Base-by-base conservation (phyloP, 1,140 invertebrate species). In the Plutomurus gul region DNA sequence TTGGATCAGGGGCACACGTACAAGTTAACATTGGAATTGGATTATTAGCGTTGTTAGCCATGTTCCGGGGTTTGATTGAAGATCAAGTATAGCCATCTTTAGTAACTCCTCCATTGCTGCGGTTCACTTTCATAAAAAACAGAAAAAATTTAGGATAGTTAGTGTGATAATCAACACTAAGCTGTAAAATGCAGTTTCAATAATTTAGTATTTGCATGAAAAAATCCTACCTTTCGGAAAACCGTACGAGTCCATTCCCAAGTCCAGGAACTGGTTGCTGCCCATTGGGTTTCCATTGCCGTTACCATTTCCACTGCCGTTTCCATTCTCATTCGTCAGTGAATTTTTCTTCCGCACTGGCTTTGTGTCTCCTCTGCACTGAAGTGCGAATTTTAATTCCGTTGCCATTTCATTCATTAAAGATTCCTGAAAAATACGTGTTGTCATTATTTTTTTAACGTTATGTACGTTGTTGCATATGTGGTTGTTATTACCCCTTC, bases 371-470 rank as follows among this genome's bases (percentile, higher is more conserved):
- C 89, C 89, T 30, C 89, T 89, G 84, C 91, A 92, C 84, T 90
- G 89, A 77, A 92, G 85, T 47, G 91, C 91, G 81, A 91, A 91
- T 81, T 91, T 89, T 80, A 93, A 87, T 86, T 93, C 92, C 46
- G 89, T 88, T n/a, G 40, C 25, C 46, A 84, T 74, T 75, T 82
- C 80, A 22, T 40, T n/a, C 13, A 46, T 65, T 33, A 76, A 70
- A 0, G 81, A 75, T 18, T 70, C 83, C 84, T 84, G 51, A 20
- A 47, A 82, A 56, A n/a, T n/a, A n/a, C n/a, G n/a, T n/a, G n/a
- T n/a, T n/a, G n/a, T n/a, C n/a, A n/a, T n/a, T n/a, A n/a, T n/a
- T n/a, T 20, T 11, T 30, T 22, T 18, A 4, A 47, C n/a, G 51
- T 47, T 79, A 25, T 60, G 65, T 75, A 39, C n/a, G n/a, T 10